Conservation (phyloP, 2,888 invertebrate genomes). For the Lasioglossum morio region DNA sequence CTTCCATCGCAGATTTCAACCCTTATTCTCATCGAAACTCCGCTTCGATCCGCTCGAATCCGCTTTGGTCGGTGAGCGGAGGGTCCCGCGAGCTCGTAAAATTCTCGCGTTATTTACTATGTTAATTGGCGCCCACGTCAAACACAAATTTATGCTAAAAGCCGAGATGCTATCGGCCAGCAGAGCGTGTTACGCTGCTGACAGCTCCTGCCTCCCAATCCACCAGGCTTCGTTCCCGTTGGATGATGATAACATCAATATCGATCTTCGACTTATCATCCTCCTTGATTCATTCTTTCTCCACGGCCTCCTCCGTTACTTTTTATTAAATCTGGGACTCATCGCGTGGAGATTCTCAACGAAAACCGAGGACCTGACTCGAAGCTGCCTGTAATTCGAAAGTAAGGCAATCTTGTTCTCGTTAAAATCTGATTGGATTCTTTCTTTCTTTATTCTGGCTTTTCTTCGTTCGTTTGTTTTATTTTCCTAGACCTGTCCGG, state of each 20-base stretch:
- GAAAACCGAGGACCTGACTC: not conserved
- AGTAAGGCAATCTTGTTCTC: not conserved
- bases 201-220: constrained; percentile 72
- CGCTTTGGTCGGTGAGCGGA: constrained; percentile 2
- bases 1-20: constrained; percentile 20
- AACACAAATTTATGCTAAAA: constrained; percentile 82
- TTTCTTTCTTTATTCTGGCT: not conserved
- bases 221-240: constrained; percentile 34
- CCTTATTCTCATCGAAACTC: constrained; percentile 55
- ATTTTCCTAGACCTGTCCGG: constrained; percentile 25
- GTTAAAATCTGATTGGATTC: not conserved
- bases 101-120: constrained; percentile 78
- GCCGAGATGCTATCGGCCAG: constrained; percentile 78
- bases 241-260: constrained; percentile 70
- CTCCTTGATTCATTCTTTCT: constrained; percentile 33
- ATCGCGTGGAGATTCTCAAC: not conserved
- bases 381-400: not conserved
- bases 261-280: constrained; percentile 72
- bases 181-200: constrained; percentile 72
- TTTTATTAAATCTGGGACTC: not conserved
- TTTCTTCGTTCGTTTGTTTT: not conserved
- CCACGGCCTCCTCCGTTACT: constrained; percentile 32
- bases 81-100: constrained; percentile 50
- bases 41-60: not conserved
- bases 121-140: constrained; percentile 81